Percentiles rank a stretch among this genome's conserved stretches.
These are phyloP conservation scores for Calameuta filiformis DNA, from an alignment of 2,888 invertebrate genomes.

Conservation along the genomic window DNA sequence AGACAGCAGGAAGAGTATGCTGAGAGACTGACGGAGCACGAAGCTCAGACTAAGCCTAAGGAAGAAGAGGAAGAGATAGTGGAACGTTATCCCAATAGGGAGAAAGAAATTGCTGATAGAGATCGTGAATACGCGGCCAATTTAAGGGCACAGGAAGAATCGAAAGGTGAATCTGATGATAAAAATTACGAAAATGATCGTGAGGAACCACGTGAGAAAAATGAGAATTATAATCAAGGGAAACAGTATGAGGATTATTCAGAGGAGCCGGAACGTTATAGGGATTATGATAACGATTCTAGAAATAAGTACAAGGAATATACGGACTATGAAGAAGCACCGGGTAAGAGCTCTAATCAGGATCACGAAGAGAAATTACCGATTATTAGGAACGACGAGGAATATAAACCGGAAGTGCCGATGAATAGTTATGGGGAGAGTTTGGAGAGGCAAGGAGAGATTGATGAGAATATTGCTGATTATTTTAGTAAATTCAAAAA, in stretches of 20 bases:
- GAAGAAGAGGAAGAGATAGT: constrained; percentile 21
- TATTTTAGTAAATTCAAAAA: constrained; percentile 49
- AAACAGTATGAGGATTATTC: constrained; percentile 11
- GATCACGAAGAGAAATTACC: constrained; percentile 25
- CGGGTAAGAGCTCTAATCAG: background rate
- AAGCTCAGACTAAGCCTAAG: constrained; percentile 23
- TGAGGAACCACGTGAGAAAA: constrained; percentile 24
- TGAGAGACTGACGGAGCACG: constrained; percentile 36
- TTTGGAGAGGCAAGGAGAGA: constrained; percentile 46
- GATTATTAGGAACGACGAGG: constrained; percentile 27
- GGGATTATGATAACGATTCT: background rate
- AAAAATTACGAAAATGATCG: constrained; percentile 5
- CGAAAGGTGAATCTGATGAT: background rate
- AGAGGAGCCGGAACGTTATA: constrained; percentile 11
- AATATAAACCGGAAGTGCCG: constrained; percentile 34
- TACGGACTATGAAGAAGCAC: background rate
- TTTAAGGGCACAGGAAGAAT: constrained; percentile 2
- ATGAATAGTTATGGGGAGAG: constrained; percentile 60
- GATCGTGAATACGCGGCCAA: constrained; percentile 4
- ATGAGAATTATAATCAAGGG: constrained; percentile 10
- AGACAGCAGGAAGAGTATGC: constrained; percentile 41
- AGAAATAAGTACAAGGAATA: background rate
- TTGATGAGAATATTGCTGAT: constrained; percentile 52
- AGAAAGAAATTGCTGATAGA: constrained; percentile 24
- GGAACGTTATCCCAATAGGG: constrained; percentile 18